Evolutionary conservation across 2,113 vertebrate species (phyloP), one percentile per base, ranked within the genome.

Genomic region (Siniperca knerii): DNA sequence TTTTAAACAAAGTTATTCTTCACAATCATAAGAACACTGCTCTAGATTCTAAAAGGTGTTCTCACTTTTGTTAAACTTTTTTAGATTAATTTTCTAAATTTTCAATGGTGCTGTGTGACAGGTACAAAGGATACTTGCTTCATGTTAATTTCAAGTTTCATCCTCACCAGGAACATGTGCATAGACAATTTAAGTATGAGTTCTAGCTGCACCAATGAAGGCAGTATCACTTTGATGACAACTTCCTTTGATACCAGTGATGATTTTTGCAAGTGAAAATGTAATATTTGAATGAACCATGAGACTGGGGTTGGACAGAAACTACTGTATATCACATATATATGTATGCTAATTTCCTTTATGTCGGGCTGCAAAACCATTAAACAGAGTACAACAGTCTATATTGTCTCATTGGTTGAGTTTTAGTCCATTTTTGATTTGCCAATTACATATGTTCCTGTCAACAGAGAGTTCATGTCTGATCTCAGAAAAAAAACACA

Each of bases 331-430:
- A 66, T 72, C 57, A 77, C 65, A 52, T 70, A 21, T 35, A 70
- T 84, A 23, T 76, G 20, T 81, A 65, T 69, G 55, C 64, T 77
- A 55, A 58, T 69, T 71, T 89, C 4, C 29, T 88, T 87, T 79
- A 55, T 84, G 55, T 75, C 37, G 74, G 29, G 50, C 66, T 84
- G 55, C 79, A 77, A 81, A 85, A 75, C 58, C 81, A 93, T 89
- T 93, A 92, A 93, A 91, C 54, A 21, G 23, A 90, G 60, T 73
- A 78, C 69, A 89, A 83, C 44, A 16, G 10, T 37, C 21, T 46
- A 21, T 18, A 54, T 16, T 16, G 60, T 65, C 21, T 54, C 18
- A 71, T 3, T 84, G 54, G 11, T 48, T 82, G 29, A 44, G 15
- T 66, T 83, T 64, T 1, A 25, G 13, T 70, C 1, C 0, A 62